Evolutionary conservation across 2,888 invertebrate species (phyloP).

Genomic region (Drosophila merina): DNA sequence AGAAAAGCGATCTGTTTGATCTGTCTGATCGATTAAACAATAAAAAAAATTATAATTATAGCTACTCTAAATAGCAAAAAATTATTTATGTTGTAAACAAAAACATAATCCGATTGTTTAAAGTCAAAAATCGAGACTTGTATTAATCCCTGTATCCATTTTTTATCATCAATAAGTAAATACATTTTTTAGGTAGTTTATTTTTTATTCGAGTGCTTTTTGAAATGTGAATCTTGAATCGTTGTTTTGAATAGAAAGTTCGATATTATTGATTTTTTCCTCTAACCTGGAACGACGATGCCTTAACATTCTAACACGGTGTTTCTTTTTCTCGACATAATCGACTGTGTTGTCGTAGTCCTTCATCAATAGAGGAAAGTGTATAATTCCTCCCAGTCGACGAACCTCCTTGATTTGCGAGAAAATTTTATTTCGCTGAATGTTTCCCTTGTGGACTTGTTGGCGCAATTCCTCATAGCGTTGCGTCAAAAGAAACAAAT

Average conservation of each 20-base stretch:
- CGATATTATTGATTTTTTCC: not conserved
- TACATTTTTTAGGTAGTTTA: too few relatives aligned
- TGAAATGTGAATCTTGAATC: not conserved
- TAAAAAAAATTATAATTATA: too few relatives aligned
- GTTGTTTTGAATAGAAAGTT: not conserved
- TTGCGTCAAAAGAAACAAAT: not conserved
- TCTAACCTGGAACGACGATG: constrained; percentile 1
- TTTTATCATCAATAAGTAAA: too few relatives aligned
- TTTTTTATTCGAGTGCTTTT: too few relatives aligned
- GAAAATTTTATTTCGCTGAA: not conserved
- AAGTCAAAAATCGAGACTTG: too few relatives aligned
- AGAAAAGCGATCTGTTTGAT: too few relatives aligned
- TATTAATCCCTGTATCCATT: too few relatives aligned
- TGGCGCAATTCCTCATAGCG: not conserved
- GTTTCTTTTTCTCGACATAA: not conserved
- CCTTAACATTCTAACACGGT: not conserved
- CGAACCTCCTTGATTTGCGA: not conserved
- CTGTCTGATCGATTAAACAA: too few relatives aligned
- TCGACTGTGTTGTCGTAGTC: constrained; percentile 15
- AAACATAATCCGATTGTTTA: too few relatives aligned
- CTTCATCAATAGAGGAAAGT: constrained; percentile 11
- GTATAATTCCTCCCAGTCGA: not conserved
- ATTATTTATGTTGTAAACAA: too few relatives aligned
- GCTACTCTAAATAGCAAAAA: too few relatives aligned
- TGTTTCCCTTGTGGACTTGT: not conserved